Conservation (phyloP, 2,888 invertebrate genomes). For the Diarsia brunnea region DNA sequence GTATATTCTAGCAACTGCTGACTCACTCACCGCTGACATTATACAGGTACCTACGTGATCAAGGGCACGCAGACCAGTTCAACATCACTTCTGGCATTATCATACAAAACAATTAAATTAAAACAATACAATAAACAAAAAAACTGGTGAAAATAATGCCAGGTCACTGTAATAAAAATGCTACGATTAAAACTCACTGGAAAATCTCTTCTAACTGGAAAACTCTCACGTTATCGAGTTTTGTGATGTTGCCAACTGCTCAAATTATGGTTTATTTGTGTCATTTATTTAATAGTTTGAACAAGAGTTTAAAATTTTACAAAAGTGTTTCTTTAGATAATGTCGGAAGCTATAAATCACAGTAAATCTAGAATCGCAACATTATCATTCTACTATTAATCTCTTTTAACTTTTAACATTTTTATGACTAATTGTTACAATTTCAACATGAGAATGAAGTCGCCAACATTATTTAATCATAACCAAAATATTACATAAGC, state of each 20-base stretch:
- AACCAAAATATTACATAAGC: background rate
- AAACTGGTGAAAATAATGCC: constrained; percentile 21
- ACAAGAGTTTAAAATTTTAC: constrained; percentile 8
- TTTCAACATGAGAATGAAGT: background rate
- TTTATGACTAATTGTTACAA: constrained; percentile 12
- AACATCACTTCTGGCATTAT: constrained; percentile 24
- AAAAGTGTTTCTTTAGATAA: constrained; percentile 3
- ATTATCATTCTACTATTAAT: constrained; percentile 29
- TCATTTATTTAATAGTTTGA: constrained; percentile 19
- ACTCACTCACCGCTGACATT: constrained; percentile 40
- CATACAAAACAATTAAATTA: constrained; percentile 38
- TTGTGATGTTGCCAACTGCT: constrained; percentile 29
- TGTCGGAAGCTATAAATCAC: constrained; percentile 23
- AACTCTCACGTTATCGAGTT: constrained; percentile 23
- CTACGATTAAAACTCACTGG: constrained; percentile 46
- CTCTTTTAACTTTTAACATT: constrained; percentile 2
- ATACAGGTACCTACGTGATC: constrained; percentile 36
- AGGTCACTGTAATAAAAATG: constrained; percentile 11
- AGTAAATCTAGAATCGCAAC: constrained; percentile 30
- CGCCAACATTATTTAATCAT: background rate
- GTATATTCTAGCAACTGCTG: constrained; percentile 14
- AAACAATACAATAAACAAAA: constrained; percentile 42
- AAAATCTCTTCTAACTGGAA: background rate
- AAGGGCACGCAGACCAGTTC: constrained; percentile 44
- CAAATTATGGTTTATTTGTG: constrained; percentile 5